Evolutionary conservation across 2,113 vertebrate genomes (phyloP).

Genomic region (Eidolon helvum): DNA sequence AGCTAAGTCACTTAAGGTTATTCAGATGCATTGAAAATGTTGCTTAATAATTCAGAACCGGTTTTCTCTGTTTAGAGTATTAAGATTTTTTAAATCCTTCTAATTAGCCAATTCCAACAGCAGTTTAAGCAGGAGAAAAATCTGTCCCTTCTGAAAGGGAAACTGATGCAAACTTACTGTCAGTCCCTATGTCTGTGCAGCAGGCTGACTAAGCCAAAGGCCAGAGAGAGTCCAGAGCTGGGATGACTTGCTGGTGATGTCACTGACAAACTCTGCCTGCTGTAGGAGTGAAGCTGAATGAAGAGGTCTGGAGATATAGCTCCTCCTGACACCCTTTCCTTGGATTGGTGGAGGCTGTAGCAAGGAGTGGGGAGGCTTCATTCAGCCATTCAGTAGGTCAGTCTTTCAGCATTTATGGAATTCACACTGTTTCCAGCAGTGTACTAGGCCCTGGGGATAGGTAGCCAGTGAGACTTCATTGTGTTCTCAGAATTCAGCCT

Average conservation of each 20-base stretch:
- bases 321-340: not conserved
- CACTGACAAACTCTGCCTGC: not conserved
- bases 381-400: not conserved
- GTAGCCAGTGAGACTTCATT: not conserved
- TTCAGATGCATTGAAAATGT: slow-evolving; percentile 87
- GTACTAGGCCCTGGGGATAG: not conserved
- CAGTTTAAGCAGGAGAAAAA: slow-evolving; percentile 82
- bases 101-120: slow-evolving; percentile 87
- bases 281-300: not conserved
- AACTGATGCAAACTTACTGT: slow-evolving; percentile 73
- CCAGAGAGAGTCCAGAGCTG: not conserved
- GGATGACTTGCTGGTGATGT: not conserved
- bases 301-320: not conserved
- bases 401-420: slow-evolving; percentile 25
- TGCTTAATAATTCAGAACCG: slow-evolving; percentile 89
- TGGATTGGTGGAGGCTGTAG: not conserved
- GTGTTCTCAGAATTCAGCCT: slow-evolving; percentile 26
- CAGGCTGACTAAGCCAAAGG: slow-evolving; percentile 32
- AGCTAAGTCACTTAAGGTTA: slow-evolving; percentile 88
- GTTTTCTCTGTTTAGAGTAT: slow-evolving; percentile 87
- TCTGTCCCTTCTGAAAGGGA: slow-evolving; percentile 73
- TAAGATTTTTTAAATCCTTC: slow-evolving; percentile 86
- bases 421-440: not conserved
- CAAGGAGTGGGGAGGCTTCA: not conserved
- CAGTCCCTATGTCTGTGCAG: slow-evolving; percentile 29